Conservation (phyloP, 1,140 invertebrate species). For the Psilanteris sp. region DNA sequence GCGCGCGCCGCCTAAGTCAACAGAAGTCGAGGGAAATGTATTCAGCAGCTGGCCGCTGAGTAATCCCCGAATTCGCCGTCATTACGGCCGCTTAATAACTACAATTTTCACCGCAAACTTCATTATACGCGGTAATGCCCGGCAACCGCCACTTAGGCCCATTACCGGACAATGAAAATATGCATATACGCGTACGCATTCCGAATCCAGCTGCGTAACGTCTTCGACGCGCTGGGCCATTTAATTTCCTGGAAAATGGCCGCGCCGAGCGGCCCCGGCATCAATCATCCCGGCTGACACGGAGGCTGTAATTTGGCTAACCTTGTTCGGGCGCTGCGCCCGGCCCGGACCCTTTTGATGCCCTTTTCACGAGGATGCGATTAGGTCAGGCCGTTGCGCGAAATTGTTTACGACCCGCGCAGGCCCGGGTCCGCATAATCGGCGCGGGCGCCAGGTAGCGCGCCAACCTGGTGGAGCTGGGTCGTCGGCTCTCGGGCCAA, state of each 20-base stretch:
- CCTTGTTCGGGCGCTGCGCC: constrained; percentile 62
- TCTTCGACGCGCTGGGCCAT: constrained; percentile 67
- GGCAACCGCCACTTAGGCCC: constrained; percentile 30
- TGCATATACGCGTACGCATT: constrained; percentile 39
- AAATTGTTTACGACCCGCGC: constrained; percentile 67
- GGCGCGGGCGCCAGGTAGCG: constrained; percentile 51
- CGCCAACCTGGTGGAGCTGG: no score
- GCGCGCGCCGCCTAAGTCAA: constrained; percentile 23
- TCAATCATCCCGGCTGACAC: constrained; percentile 78
- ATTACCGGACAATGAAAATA: constrained; percentile 32
- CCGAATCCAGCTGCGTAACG: constrained; percentile 31
- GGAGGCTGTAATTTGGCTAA: constrained; percentile 80
- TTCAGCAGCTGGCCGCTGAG: constrained; percentile 23
- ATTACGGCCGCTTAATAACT: constrained; percentile 28
- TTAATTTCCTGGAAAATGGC: constrained; percentile 78
- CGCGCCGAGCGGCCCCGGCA: constrained; percentile 58
- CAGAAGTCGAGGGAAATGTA: constrained; percentile 34
- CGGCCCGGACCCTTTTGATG: constrained; percentile 33
- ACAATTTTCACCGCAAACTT: constrained; percentile 40
- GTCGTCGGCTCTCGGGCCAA: no score
- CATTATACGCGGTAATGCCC: constrained; percentile 31
- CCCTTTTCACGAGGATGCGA: constrained; percentile 61
- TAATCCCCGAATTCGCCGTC: constrained; percentile 4
- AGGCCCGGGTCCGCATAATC: constrained; percentile 66
- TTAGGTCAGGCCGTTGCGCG: constrained; percentile 63